Percentiles rank a stretch among this genome's conserved stretches.
These are phyloP conservation scores for Tetramorium alpestre DNA, from an alignment of 1,140 invertebrate genomes.

Conservation along the genomic window DNA sequence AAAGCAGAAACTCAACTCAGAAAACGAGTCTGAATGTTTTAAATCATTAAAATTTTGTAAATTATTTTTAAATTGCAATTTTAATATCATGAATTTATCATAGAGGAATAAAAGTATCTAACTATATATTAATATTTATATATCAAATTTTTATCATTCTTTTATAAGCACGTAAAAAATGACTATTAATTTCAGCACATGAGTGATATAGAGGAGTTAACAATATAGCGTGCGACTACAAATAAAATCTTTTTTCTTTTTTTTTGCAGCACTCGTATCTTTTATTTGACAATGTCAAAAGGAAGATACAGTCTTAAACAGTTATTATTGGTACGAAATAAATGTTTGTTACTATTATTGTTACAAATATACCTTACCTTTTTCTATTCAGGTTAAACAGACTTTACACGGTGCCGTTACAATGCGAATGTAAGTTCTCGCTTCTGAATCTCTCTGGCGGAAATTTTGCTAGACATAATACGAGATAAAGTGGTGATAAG, in stretches of 20 bases:
- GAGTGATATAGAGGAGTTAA: neutral
- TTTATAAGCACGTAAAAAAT: too few species aligned
- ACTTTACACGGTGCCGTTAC: neutral
- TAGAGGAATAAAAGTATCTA: too few species aligned
- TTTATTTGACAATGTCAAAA: neutral
- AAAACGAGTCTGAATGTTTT: too few species aligned
- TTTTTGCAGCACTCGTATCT: neutral
- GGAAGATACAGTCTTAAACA: neutral
- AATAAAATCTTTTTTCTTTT: neutral
- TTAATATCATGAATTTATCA: too few species aligned
- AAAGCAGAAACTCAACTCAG: too few species aligned
- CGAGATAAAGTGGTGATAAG: neutral
- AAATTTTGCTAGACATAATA: neutral
- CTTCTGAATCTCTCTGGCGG: neutral
- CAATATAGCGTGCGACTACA: neutral
- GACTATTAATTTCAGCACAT: too few species aligned
- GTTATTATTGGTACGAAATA: neutral
- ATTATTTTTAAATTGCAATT: too few species aligned
- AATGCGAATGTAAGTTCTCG: too few species aligned
- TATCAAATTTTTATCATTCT: too few species aligned
- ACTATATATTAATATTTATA: too few species aligned
- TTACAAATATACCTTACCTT: neutral
- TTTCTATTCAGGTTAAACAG: neutral
- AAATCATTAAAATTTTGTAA: too few species aligned
- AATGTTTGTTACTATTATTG: neutral